Evolutionary conservation across 2,888 invertebrate genomes (phyloP), one percentile per base, ranked within the genome.

Genomic region (Copidosoma aretas): DNA sequence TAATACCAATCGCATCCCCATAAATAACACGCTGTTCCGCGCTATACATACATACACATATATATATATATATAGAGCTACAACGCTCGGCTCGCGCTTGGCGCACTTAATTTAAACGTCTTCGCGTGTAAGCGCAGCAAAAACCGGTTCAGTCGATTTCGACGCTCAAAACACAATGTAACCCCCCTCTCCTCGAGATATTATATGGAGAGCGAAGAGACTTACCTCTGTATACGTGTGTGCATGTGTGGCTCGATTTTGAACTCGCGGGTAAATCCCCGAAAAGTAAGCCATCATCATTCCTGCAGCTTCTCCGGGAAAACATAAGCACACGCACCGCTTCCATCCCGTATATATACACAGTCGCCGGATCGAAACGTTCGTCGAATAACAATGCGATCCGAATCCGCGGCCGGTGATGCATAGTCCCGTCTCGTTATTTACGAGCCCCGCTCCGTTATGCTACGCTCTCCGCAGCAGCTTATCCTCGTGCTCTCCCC

Each of bases 371-470:
- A 69, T 71, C 67, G 69, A 73, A 71, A 76, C 75, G 75, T 66
- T 73, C 66, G 74, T 74, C 76, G 81, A 81, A 81, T 81, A 80
- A 79, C 78, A 80, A 81, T 81, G 78, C 75, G 77, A 77, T 76
- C 77, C 74, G 75, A 80, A 77, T 75, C 76, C 76, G 32, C 32
- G 32, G 75, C 73, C 76, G 74, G 77, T 79, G 81, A 81, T 81
- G 78, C 79, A 81, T 80, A 78, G 79, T 77, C 77, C 73, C 76
- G 75, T 77, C 76, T 76, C 75, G 80, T 80, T 81, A 81, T 81
- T 81, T 80, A 81, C 76, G 79, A 73, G 19, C 69, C 21, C 59
- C 43, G 56, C 53, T 22, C 51, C 19, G 53, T n/a, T 12, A 12
- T 46, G 43, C 4, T 46, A 14, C 3, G n/a, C n/a, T n/a, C n/a